These are phyloP conservation scores for Temnothorax curvispinosus DNA, from an alignment of 1,140 invertebrate species.

Conservation along the genomic window DNA sequence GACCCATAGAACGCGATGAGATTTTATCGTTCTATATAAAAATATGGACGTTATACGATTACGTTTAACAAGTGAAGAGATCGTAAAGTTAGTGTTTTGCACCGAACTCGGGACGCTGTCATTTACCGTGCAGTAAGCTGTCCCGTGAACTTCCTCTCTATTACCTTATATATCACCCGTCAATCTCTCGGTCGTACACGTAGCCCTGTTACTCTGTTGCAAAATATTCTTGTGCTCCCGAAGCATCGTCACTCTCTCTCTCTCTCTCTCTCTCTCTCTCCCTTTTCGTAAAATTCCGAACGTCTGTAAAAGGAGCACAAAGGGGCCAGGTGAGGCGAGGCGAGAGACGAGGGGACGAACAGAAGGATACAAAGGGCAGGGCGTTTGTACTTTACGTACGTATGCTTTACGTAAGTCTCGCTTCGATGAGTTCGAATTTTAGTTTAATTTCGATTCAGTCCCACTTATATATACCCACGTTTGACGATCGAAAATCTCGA, in stretches of 20 bases:
- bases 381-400: neutral
- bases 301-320: conserved; percentile 29
- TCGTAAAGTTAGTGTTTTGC: neutral
- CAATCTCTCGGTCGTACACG: conserved; percentile 19
- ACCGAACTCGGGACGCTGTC: neutral
- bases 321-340: neutral
- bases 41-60: neutral
- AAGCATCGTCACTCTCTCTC: conserved; percentile 26
- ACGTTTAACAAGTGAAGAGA: neutral
- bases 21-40: neutral
- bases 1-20: neutral
- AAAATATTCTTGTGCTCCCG: conserved; percentile 11
- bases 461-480: neutral
- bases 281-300: conserved; percentile 34
- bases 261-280: neutral
- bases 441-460: neutral
- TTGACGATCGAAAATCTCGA: neutral
- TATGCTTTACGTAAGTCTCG: neutral
- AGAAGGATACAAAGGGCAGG: neutral
- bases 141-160: neutral
- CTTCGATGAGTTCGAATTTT: neutral
- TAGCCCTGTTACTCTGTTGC: conserved; percentile 4
- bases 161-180: conserved; percentile 36
- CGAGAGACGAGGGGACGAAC: neutral
- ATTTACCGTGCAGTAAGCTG: neutral